Conservation (phyloP, 1,140 invertebrate species). For the Diorhabda sublineata region DNA sequence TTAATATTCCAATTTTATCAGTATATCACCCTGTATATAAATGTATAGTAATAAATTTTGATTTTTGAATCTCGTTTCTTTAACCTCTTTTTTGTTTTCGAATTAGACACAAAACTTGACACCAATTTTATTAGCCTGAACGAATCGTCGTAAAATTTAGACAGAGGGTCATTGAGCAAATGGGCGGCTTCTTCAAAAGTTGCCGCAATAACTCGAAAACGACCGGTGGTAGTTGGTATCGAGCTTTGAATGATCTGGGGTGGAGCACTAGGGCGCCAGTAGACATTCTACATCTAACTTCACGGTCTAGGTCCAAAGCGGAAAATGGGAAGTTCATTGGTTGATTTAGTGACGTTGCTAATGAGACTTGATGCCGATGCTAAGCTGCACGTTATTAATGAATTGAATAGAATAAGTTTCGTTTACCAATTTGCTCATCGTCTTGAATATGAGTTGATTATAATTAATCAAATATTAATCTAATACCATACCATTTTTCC, state of each 20-base stretch:
- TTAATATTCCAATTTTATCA: too few species aligned
- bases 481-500: too few species aligned
- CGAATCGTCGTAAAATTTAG: conserved; percentile 3
- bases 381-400: too few species aligned
- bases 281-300: conserved; percentile 1
- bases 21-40: too few species aligned
- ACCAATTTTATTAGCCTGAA: conserved; percentile 6
- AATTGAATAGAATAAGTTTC: too few species aligned
- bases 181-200: conserved; percentile 13
- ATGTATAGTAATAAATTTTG: too few species aligned
- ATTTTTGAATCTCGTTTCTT: too few species aligned
- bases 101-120: background rate
- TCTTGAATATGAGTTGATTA: too few species aligned
- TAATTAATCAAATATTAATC: too few species aligned
- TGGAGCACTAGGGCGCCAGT: conserved; percentile 26
- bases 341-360: background rate
- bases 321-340: conserved; percentile 2
- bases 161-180: conserved; percentile 10
- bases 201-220: background rate
- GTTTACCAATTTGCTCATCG: too few species aligned
- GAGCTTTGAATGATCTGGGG: conserved; percentile 18
- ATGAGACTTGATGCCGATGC: too few species aligned
- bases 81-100: background rate
- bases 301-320: conserved; percentile 5
- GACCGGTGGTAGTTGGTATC: background rate